These are phyloP conservation scores for Irena cyanogastra DNA, from an alignment of 2,113 vertebrate species.

Conservation along the genomic window DNA sequence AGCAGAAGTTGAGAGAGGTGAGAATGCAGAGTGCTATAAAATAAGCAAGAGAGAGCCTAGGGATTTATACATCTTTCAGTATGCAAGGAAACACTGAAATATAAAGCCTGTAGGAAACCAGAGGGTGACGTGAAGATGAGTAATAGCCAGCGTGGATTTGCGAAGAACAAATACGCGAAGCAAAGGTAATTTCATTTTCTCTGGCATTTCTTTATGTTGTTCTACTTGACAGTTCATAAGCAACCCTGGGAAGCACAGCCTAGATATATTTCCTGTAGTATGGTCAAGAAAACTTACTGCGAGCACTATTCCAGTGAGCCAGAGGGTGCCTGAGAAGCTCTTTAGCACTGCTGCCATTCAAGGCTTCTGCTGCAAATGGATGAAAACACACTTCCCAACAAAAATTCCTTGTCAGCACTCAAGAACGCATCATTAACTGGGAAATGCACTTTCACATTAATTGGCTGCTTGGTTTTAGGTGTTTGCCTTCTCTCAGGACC, in stretches of 20 bases:
- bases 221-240: neutral
- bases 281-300: neutral
- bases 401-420: neutral
- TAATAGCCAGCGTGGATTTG: neutral
- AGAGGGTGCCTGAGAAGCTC: neutral
- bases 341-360: neutral
- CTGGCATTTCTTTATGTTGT: neutral
- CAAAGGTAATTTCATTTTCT: neutral
- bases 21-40: neutral
- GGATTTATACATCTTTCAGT: neutral
- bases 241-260: neutral
- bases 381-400: neutral
- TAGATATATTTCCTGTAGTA: neutral
- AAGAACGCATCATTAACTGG: neutral
- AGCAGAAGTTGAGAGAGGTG: neutral
- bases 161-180: neutral
- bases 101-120: neutral
- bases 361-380: neutral
- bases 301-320: neutral
- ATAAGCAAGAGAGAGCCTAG: neutral
- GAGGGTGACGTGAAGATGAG: neutral
- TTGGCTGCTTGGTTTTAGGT: neutral
- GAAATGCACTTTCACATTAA: neutral
- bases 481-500: neutral
- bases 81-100: neutral